Evolutionary conservation across 2,888 invertebrate species (phyloP).

Genomic region (Mystacides longicornis): DNA sequence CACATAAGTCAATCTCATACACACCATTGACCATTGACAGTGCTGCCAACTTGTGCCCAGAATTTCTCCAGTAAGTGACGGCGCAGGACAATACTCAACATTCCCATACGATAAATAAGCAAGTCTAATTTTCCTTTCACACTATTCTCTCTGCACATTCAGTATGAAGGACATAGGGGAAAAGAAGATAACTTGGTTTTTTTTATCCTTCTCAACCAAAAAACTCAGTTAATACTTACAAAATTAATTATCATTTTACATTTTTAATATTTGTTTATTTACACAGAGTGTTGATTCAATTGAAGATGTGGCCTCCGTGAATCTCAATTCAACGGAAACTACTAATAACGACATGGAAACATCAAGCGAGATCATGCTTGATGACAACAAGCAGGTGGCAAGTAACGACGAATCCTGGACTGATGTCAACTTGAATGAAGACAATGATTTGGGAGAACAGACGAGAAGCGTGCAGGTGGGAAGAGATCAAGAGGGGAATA

Average conservation of each 20-base stretch:
- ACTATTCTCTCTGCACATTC: too few species aligned
- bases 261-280: conserved; percentile 29
- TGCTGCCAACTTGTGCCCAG: too few species aligned
- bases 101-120: too few species aligned
- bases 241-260: neutral
- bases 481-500: conserved; percentile 64
- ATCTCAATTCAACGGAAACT: conserved; percentile 64
- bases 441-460: conserved; percentile 51
- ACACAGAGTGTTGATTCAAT: conserved; percentile 87
- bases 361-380: conserved; percentile 59
- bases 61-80: too few species aligned
- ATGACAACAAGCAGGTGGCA: conserved; percentile 62
- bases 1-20: too few species aligned
- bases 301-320: conserved; percentile 68
- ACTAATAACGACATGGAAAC: conserved; percentile 64
- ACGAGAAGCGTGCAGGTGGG: conserved; percentile 44
- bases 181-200: too few species aligned
- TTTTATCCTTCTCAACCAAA: too few species aligned
- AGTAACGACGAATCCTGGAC: conserved; percentile 87
- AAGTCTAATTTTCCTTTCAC: conserved; percentile 4
- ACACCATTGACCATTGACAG: too few species aligned
- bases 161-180: too few species aligned
- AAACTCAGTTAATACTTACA: too few species aligned
- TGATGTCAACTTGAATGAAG: conserved; percentile 86
- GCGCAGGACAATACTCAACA: too few species aligned